Conservation (phyloP, 2,888 invertebrate genomes). For the Synergus japonicus region DNA sequence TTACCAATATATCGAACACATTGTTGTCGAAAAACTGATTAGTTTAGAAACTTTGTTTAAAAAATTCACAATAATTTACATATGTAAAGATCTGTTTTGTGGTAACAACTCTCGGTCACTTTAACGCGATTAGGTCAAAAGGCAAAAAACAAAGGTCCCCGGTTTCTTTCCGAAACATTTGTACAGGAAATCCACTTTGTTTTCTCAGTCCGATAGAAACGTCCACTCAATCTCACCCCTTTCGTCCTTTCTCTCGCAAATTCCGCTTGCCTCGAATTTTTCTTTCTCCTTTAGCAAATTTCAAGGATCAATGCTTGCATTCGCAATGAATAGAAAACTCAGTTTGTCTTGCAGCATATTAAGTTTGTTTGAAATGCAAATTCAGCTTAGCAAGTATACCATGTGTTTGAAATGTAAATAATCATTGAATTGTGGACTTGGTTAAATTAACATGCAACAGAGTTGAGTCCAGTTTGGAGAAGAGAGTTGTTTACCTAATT, state of each 20-base stretch:
- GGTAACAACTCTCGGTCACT: slow-evolving; percentile 74
- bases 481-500: not conserved
- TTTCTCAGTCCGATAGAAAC: slow-evolving; percentile 38
- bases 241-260: slow-evolving; percentile 6
- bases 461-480: not conserved
- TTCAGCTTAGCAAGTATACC: slow-evolving; percentile 7
- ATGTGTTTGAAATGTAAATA: slow-evolving; percentile 39
- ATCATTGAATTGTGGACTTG: slow-evolving; percentile 23
- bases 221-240: slow-evolving; percentile 26
- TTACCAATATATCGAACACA: no score
- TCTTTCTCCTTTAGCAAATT: slow-evolving; percentile 26
- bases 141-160: slow-evolving; percentile 27
- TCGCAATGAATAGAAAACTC: slow-evolving; percentile 29
- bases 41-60: no score
- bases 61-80: no score
- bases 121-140: slow-evolving; percentile 64
- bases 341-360: slow-evolving; percentile 25
- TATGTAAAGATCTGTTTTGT: slow-evolving; percentile 57
- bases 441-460: not conserved
- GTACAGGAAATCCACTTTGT: slow-evolving; percentile 41
- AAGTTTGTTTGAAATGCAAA: slow-evolving; percentile 32
- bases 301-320: slow-evolving; percentile 35
- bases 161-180: slow-evolving; percentile 40
- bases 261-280: slow-evolving; percentile 32
- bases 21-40: no score